Evolutionary conservation across 1,140 invertebrate genomes (phyloP).

Genomic region (Polypedilum pembai): DNA sequence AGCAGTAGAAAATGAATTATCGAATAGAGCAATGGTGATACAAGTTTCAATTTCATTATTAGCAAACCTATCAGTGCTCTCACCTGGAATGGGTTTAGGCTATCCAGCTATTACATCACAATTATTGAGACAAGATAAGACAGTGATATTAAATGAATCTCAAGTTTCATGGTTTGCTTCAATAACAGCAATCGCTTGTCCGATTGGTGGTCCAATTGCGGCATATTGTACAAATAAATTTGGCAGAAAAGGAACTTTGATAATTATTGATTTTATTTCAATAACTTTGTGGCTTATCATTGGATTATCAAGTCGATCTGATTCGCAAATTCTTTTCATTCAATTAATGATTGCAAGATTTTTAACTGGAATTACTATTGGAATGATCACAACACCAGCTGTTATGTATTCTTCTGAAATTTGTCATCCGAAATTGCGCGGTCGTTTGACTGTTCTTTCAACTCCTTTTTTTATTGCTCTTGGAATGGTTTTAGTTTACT

Average conservation of each 20-base stretch:
- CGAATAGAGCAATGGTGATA: too few relatives aligned
- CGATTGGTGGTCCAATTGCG: slow-evolving; percentile 39
- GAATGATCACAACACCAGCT: slow-evolving; percentile 10
- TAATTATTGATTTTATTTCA: slow-evolving; percentile 38
- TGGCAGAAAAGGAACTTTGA: slow-evolving; percentile 40
- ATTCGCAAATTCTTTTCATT: slow-evolving; percentile 36
- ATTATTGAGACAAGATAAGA: slow-evolving; percentile 34
- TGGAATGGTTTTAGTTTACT: slow-evolving; percentile 54
- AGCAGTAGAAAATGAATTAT: too few relatives aligned
- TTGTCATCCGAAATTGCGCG: slow-evolving; percentile 47
- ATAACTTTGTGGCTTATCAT: slow-evolving; percentile 39
- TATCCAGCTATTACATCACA: slow-evolving; percentile 39
- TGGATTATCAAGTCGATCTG: slow-evolving; percentile 30
- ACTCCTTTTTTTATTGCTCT: slow-evolving; percentile 50
- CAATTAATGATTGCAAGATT: slow-evolving; percentile 39
- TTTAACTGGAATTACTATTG: slow-evolving; percentile 33
- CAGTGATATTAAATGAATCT: slow-evolving; percentile 36
- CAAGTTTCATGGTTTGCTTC: slow-evolving; percentile 43
- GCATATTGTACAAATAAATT: slow-evolving; percentile 39
- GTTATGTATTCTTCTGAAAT: slow-evolving; percentile 54
- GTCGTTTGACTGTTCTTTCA: slow-evolving; percentile 54
- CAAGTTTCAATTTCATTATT: neutral
- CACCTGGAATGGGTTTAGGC: slow-evolving; percentile 40
- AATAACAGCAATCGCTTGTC: slow-evolving; percentile 41
- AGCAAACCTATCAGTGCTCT: slow-evolving; percentile 31